Percentiles rank a stretch among this genome's conserved stretches.
Evolutionary conservation across 1,140 invertebrate genomes (phyloP).

Genomic region (Hermetia illucens): DNA sequence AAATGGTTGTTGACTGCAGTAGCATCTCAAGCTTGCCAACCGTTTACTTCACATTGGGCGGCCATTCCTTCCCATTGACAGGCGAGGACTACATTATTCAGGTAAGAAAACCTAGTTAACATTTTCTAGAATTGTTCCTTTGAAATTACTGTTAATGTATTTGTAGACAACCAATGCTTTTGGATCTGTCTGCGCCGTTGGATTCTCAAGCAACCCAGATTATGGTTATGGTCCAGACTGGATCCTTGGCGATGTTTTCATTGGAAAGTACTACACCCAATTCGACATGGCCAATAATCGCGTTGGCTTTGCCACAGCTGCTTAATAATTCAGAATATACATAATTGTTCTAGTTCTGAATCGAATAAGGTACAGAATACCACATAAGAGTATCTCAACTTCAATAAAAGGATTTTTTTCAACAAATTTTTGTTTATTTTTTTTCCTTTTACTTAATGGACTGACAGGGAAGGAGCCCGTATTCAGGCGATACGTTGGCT

Average conservation of each 20-base stretch:
- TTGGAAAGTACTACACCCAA: conserved; percentile 54
- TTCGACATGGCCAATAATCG: conserved; percentile 54
- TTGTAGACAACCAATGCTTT: background rate
- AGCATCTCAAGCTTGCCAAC: conserved; percentile 7
- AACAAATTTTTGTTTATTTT: no score
- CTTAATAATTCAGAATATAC: no score
- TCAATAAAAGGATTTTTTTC: no score
- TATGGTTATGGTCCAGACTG: no score
- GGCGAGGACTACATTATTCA: conserved; percentile 10
- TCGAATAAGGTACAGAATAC: no score
- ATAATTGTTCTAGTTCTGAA: no score
- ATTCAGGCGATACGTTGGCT: no score
- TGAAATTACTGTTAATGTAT: background rate
- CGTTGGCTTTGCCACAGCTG: conserved; percentile 40
- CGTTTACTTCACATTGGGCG: conserved; percentile 15
- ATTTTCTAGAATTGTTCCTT: background rate
- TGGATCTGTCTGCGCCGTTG: background rate
- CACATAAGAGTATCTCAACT: no score
- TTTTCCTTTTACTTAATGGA: no score
- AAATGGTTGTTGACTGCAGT: conserved; percentile 11
- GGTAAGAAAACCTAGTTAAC: background rate
- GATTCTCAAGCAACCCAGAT: conserved; percentile 3
- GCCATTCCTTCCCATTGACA: conserved; percentile 11
- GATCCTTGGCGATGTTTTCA: conserved; percentile 50
- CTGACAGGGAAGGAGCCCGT: no score